These are phyloP conservation scores for Fukomys damarensis DNA, from an alignment of 2,113 vertebrate species.

Conservation along the genomic window DNA sequence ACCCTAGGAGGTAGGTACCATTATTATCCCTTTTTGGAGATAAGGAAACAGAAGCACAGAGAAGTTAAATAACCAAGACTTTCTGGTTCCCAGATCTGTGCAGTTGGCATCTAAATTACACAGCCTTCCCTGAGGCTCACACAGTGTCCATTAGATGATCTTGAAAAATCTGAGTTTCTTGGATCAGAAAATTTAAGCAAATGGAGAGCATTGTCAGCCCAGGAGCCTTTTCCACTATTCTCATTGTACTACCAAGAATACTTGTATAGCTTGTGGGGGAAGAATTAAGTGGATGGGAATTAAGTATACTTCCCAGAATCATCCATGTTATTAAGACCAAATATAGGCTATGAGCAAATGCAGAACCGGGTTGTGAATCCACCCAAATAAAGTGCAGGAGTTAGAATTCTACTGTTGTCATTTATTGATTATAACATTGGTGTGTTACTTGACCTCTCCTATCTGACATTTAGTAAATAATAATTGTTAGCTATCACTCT, in stretches of 20 bases:
- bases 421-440: background rate
- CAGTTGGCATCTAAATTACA: background rate
- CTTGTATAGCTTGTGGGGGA: background rate
- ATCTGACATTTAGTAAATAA: conserved; percentile 24
- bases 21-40: conserved; percentile 33
- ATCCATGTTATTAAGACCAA: background rate
- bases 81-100: background rate
- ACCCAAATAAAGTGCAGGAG: background rate
- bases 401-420: background rate
- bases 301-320: background rate
- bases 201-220: background rate
- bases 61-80: background rate
- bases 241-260: background rate
- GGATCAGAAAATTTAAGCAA: background rate
- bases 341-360: background rate
- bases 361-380: background rate
- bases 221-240: background rate
- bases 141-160: background rate
- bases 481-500: background rate
- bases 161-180: background rate
- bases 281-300: conserved; percentile 6
- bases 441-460: background rate
- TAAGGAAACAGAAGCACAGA: background rate
- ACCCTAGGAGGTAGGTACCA: background rate
- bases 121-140: background rate